Base-by-base conservation (phyloP, 2,113 vertebrate species). In the Pelecanoides urinatrix region DNA sequence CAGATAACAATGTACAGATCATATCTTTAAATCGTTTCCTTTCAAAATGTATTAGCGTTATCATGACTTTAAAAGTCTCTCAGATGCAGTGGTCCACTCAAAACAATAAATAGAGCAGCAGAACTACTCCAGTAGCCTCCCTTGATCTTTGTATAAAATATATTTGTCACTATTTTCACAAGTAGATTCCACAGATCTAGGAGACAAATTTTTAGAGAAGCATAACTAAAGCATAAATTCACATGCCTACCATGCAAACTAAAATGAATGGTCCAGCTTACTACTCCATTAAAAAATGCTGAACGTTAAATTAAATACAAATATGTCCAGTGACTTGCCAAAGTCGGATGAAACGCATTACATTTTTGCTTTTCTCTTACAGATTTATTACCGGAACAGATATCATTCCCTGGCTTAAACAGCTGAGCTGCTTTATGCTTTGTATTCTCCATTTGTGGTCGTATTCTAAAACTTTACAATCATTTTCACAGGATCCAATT, bases 11-110 rank as follows among this genome's bases (percentile, higher is more conserved):
- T 15, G 59, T 36, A 74, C 72, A 92, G 84, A 80, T 95, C 85
- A 88, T 53, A 95, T 72, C 49, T 94, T 89, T 76, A 96, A 84
- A 95, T 73, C 36, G 91, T 55, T 94, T 95, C 95, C 94, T 92
- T 95, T 96, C 86, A 94, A 87, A 94, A 89, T 0, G 0, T 32
- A 88, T 95, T 86, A 97, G 55, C 0, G 0, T 90, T 87, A 96
- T 44, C n/a, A 50, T 7, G 36, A 91, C 61, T 96, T 87, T 68
- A 87, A 52, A n/a, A 75, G 88, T 45, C 73, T 72, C 74, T 68
- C 45, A 94, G 77, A 96, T 65, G 47, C 70, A 92, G n/a, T 29
- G 17, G 38, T 91, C 40, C 65, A 50, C 44, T 86, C 49, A 50
- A 94, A 94, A 92, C 47, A 95, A 87, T 65, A 89, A 94, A 94